These are phyloP conservation scores for Sphaerodactylus townsendi DNA, from an alignment of 2,113 vertebrate species.

Conservation along the genomic window DNA sequence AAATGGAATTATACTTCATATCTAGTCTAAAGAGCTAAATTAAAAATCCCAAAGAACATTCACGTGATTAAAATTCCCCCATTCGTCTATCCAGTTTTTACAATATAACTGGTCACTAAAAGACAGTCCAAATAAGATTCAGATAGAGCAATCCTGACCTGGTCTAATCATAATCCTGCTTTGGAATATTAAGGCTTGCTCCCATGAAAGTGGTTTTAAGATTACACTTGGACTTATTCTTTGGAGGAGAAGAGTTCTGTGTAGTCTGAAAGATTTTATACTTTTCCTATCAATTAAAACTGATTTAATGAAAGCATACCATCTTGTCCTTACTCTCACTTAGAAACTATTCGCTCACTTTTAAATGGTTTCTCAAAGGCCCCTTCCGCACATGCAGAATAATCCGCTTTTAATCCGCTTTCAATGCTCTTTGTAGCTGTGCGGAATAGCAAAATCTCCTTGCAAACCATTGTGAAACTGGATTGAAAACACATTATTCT, in stretches of 20 bases:
- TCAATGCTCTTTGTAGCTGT: too few relatives aligned
- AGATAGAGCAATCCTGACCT: not conserved
- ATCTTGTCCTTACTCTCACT: not conserved
- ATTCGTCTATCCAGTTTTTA: not conserved
- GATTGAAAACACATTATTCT: too few relatives aligned
- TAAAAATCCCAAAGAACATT: not conserved
- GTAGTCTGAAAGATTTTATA: not conserved
- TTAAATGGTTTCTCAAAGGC: not conserved
- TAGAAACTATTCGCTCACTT: not conserved
- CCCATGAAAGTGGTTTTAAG: too few relatives aligned
- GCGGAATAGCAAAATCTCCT: too few relatives aligned
- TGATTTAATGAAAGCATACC: not conserved
- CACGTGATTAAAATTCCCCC: not conserved
- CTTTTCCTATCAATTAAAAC: not conserved
- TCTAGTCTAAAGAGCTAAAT: not conserved
- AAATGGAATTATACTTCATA: not conserved
- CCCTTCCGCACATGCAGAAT: too few relatives aligned
- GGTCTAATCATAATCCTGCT: too few relatives aligned
- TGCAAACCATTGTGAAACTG: too few relatives aligned
- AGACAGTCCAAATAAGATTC: not conserved
- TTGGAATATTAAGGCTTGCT: too few relatives aligned
- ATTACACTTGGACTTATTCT: not conserved
- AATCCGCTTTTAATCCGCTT: too few relatives aligned
- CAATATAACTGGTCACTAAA: not conserved
- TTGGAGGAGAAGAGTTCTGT: not conserved